phyloP scores from a whole-genome alignment of 1,140 invertebrate genomes.

The Drosophila watanabei region DNA sequence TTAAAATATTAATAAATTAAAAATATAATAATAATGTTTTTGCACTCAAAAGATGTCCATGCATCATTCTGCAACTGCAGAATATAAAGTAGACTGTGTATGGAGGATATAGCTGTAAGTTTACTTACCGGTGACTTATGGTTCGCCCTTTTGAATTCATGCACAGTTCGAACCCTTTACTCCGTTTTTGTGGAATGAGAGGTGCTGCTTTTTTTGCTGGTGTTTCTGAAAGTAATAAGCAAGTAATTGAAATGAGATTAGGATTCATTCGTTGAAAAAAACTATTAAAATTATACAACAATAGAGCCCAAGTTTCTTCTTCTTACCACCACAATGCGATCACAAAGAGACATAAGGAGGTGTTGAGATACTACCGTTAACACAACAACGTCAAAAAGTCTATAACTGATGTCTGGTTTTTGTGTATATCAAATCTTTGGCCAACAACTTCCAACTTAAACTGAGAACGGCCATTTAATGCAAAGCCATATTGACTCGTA shows the following conservation, averaged over 20 bases:
- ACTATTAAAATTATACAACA: background rate
- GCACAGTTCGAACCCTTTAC: conserved; percentile 84
- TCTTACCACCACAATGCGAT: conserved; percentile 12
- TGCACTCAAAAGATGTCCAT: background rate
- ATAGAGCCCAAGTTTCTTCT: background rate
- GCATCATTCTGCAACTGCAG: background rate
- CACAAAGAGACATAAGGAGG: conserved; percentile 13
- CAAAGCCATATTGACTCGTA: conserved; percentile 15
- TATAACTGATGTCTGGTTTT: conserved; percentile 1
- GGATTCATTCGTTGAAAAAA: background rate
- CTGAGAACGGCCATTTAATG: conserved; percentile 15
- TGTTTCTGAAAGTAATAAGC: conserved; percentile 75
- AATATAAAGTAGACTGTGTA: background rate
- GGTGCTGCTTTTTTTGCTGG: conserved; percentile 85
- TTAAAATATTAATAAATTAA: background rate
- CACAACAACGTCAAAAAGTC: conserved; percentile 5
- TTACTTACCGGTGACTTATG: conserved; percentile 85
- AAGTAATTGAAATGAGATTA: background rate
- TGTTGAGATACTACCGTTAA: conserved; percentile 5
- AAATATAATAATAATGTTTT: background rate
- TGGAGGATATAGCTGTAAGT: background rate
- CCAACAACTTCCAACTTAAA: conserved; percentile 7
- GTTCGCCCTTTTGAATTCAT: conserved; percentile 86
- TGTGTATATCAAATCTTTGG: conserved; percentile 2
- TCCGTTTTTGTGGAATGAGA: conserved; percentile 85